Evolutionary conservation across 2,113 vertebrate species (phyloP).

Genomic region (Takifugu bimaculatus): DNA sequence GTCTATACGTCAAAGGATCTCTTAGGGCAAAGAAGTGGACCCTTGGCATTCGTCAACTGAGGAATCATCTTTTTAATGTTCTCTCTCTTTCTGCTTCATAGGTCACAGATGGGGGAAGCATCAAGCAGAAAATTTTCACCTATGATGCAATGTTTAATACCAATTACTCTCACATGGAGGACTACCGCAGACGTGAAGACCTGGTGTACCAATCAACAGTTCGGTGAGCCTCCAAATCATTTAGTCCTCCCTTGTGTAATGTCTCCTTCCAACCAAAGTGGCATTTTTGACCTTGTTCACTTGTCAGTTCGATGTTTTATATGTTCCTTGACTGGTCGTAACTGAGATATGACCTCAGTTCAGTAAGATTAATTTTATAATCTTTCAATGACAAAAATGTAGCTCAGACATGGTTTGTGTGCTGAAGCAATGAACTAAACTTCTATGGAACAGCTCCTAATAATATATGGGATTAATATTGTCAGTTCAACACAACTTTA

Average conservation of each 20-base stretch:
- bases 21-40: constrained; percentile 13
- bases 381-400: no score
- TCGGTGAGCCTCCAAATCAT: constrained; percentile 76
- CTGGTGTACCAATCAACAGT: constrained; percentile 95
- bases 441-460: no score
- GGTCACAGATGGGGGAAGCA: constrained; percentile 95
- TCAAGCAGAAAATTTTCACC: constrained; percentile 98
- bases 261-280: no score
- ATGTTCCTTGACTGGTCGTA: no score
- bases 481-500: no score
- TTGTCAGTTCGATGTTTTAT: no score
- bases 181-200: constrained; percentile 89
- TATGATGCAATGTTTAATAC: constrained; percentile 99
- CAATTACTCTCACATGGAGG: constrained; percentile 98
- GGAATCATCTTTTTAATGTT: constrained; percentile 33
- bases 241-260: not conserved
- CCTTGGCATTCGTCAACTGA: constrained; percentile 35
- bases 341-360: no score
- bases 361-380: no score
- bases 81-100: constrained; percentile 57
- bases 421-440: no score
- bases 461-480: no score
- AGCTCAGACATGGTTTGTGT: no score
- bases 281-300: no score
- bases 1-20: constrained; percentile 21